Evolutionary conservation across 2,797 vertebrate species (phyloP).

Genomic region (Eleutherodactylus coqui): DNA sequence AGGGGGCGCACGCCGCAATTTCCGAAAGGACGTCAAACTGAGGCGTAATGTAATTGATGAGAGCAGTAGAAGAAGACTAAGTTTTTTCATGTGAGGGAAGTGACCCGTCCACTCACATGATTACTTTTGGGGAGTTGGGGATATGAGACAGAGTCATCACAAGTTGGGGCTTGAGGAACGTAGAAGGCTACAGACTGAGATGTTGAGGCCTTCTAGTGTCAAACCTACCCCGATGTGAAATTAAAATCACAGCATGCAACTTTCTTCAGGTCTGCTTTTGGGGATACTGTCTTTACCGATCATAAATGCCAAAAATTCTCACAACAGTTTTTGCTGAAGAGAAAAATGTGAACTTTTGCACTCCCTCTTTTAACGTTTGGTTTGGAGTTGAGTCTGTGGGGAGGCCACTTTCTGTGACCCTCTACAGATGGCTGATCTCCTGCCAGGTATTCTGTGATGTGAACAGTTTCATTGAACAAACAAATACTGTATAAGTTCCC

Average conservation of each 20-base stretch:
- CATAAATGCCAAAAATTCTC: conserved; percentile 44
- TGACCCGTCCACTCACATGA: neutral
- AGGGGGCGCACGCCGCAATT: no score
- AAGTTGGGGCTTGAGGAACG: neutral
- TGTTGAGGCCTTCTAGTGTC: neutral
- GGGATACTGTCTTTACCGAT: conserved; percentile 21
- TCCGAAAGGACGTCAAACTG: no score
- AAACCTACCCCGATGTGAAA: neutral
- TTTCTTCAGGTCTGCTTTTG: conserved; percentile 8
- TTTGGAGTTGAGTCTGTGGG: conserved; percentile 54
- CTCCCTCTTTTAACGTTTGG: conserved; percentile 55
- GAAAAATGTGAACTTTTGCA: conserved; percentile 60
- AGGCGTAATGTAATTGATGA: neutral
- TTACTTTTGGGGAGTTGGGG: no score
- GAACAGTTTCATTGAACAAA: conserved; percentile 59
- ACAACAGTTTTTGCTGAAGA: conserved; percentile 41
- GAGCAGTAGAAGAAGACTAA: neutral
- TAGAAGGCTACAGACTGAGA: neutral
- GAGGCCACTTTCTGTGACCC: conserved; percentile 56
- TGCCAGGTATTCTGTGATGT: conserved; percentile 62
- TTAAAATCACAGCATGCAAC: neutral
- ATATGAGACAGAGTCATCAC: neutral
- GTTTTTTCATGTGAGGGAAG: neutral
- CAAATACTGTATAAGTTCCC: conserved; percentile 57
- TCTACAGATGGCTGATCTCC: conserved; percentile 56